A percentile compares a stretch with the other conserved stretches of the same genome.
These are phyloP conservation scores for Charadrius vociferus DNA, from an alignment of 2,113 vertebrate genomes.

Conservation along the genomic window DNA sequence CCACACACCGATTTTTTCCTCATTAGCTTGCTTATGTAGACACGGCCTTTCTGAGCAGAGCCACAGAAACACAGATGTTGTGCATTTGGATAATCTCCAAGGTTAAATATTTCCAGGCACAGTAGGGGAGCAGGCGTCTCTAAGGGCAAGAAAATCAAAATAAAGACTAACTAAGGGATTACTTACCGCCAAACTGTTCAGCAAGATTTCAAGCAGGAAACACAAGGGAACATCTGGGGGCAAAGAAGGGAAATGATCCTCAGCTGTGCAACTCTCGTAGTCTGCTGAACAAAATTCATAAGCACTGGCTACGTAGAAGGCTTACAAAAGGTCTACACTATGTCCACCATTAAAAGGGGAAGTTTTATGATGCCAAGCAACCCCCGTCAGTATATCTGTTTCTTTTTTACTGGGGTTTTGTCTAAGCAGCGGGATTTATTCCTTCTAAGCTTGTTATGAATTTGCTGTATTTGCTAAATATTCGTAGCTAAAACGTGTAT, in stretches of 20 bases:
- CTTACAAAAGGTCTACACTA: neutral
- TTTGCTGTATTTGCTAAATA: conserved; percentile 17
- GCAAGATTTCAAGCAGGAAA: neutral
- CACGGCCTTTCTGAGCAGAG: neutral
- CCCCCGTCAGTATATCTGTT: neutral
- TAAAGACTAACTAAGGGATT: neutral
- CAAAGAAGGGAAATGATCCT: neutral
- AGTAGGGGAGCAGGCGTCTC: neutral
- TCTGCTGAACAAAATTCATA: neutral
- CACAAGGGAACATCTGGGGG: fast-evolving
- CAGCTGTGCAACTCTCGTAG: neutral
- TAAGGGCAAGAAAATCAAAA: neutral
- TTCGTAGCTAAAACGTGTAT: neutral
- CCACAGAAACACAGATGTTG: neutral
- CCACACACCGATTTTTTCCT: neutral
- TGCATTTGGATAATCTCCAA: neutral
- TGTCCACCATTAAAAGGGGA: neutral
- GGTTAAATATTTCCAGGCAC: neutral
- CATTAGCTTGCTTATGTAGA: neutral
- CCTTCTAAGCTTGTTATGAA: neutral
- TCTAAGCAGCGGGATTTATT: neutral
- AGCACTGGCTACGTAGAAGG: neutral
- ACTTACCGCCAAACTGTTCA: neutral
- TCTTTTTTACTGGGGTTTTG: neutral
- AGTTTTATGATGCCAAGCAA: neutral